Base-by-base conservation (phyloP, 2,888 invertebrate genomes). In the Lamellibrachia satsuma region DNA sequence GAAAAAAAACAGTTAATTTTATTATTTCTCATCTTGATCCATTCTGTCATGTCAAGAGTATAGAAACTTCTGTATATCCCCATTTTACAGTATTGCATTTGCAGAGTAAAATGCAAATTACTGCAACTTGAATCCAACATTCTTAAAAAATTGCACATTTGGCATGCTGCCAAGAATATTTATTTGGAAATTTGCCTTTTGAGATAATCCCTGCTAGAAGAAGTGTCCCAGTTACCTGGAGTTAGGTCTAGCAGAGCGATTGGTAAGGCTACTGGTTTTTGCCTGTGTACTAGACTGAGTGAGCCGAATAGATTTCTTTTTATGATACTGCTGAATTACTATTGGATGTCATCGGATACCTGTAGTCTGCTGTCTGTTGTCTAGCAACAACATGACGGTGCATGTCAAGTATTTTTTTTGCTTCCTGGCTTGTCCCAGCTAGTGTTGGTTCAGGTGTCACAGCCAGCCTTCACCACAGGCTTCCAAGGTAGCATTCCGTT, bases 301-400 rank as follows among this genome's bases (percentile, higher is more conserved):
- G 75, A 75, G 75, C 75, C n/a, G 22, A 75, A 75, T 6, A 22
- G n/a, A 75, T 75, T 22, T 75, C 75, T 75, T 75, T 22, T 75
- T 75, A 75, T 75, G 75, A 75, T 75, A 75, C 75, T 15, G 75
- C 75, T 75, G 22, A 75, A 75, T 75, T 75, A 75, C 75, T 6
- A 75, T 75, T 75, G 75, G 22, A 75, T 75, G 75, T n/a, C 75
- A 75, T n/a, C 75, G n/a, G 75, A 75, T 75, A 75, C 75, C 75
- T 75, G 75, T 22, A 22, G 75, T 22, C 75, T 11, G 15, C 15
- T 75, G 75, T 75, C 75, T 75, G 75, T 75, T 75, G 75, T 75
- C 75, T 75, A n/a, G 75, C 75, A 75, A 75, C 75, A 75, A n/a
- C 75, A 22, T 75, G 75, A 75, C 75, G 75, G 75, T 75, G n/a